Evolutionary conservation across 1,140 invertebrate genomes (phyloP), one percentile per base, ranked within the genome.

Genomic region (Papilio polytes): DNA sequence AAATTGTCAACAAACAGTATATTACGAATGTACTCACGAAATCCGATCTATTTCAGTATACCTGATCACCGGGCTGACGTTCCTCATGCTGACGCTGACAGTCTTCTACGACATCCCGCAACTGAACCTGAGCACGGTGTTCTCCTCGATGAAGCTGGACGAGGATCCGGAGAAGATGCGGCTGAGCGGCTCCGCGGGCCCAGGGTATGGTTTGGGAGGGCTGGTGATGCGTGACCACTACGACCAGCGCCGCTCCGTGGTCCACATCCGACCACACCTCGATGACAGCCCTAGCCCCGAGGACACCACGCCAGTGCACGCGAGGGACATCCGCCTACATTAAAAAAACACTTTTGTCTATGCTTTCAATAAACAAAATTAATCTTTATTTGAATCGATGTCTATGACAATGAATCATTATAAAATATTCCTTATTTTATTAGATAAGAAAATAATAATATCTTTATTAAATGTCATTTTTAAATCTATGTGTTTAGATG

Each of bases 51-150:
- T 95, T 96, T 74, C 95, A 98, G 97, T 96, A 83, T 98, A 98
- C 92, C 94, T 98, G 12, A 93, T 98, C 79, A 84, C 97, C 80
- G 98, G 98, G 2, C 95, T 98, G 46, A 97, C 97, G n/a, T 97
- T 97, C 92, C 97, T 98, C 95, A 98, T 98, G 97, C 94, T 98
- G 76, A 96, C 97, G 1, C 92, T 98, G 83, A 97, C 97, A 0
- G 97, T 98, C 2, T 97, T 98, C 91, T 98, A 98, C 91, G 98
- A 98, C 88, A 98, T 98, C 82, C 98, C 98, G 12, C 97, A 98
- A 95, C 95, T 98, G 83, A 98, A 98, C 91, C 94, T 98, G 44
- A 97, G 97, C 73, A 95, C 97, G 63, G 96, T 98, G 46, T 98
- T 98, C 89, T 96, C 97, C 80, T 95, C 97, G 46, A 96, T 96